Conservation (phyloP, 1,140 invertebrate species). For the Leptestheria dahalacensis region DNA sequence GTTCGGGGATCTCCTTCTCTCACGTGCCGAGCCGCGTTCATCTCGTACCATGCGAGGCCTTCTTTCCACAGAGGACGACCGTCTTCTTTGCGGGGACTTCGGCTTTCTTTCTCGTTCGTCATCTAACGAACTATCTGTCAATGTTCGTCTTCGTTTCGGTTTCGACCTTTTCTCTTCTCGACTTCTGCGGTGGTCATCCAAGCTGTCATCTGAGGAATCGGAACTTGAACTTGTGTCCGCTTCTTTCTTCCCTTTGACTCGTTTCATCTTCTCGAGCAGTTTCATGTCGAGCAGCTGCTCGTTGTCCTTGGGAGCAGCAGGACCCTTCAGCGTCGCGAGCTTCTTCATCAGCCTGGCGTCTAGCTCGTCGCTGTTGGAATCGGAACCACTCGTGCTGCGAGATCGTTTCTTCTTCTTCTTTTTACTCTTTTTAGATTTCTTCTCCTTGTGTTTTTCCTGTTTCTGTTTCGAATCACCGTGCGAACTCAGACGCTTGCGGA, state of each 20-base stretch:
- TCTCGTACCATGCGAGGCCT: neutral
- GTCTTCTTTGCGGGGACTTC: neutral
- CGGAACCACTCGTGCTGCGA: conserved; percentile 1
- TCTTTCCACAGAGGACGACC: neutral
- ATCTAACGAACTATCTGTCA: neutral
- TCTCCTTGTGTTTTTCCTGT: neutral
- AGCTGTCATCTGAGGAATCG: neutral
- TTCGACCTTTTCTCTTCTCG: no score
- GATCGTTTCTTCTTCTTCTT: conserved; percentile 8
- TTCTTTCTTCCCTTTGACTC: conserved; percentile 3
- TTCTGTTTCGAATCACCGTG: neutral
- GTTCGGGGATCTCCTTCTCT: neutral
- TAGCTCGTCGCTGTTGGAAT: neutral
- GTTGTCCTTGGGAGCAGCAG: neutral
- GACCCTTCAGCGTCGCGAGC: neutral
- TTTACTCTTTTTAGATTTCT: neutral
- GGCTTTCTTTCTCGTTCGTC: neutral
- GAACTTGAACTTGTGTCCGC: neutral
- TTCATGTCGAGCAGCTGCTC: conserved; percentile 6
- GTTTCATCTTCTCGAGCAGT: conserved; percentile 9
- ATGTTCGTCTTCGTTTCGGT: no score
- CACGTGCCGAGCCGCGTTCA: neutral
- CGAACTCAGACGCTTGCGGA: conserved; percentile 3
- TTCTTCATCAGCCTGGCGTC: neutral
- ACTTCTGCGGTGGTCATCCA: no score